A percentile compares a stretch with the other conserved stretches of the same genome.
phyloP scores from a whole-genome alignment of 2,797 vertebrate species.

The Coreius guichenoti region DNA sequence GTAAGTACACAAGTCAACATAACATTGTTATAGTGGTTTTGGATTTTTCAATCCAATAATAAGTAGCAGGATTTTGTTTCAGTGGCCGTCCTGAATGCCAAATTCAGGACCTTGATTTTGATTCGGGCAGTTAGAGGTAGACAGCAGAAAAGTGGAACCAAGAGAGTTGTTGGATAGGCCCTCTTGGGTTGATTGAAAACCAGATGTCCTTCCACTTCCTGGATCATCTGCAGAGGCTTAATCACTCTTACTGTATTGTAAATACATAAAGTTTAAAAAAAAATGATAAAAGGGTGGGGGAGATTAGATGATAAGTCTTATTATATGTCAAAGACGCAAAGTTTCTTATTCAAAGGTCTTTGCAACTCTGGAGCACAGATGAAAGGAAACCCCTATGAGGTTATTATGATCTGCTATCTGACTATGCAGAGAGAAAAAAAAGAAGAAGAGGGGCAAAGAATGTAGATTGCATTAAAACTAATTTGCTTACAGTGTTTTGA shows the following conservation, averaged over 20 bases:
- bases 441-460: background rate
- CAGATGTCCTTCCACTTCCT: background rate
- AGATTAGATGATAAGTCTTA: slow-evolving; percentile 21
- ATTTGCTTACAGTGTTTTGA: slow-evolving; percentile 59
- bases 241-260: background rate
- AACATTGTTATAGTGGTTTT: too few species aligned
- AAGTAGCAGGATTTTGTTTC: background rate
- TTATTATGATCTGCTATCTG: slow-evolving; percentile 51
- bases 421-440: slow-evolving; percentile 23
- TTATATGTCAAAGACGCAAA: slow-evolving; percentile 33
- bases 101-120: too few species aligned
- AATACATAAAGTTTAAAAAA: background rate
- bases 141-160: background rate
- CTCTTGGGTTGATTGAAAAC: background rate
- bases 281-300: background rate
- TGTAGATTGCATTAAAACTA: slow-evolving; percentile 58
- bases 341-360: slow-evolving; percentile 47
- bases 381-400: slow-evolving; percentile 49
- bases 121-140: background rate
- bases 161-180: too few species aligned
- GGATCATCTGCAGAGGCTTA: background rate
- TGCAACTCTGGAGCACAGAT: slow-evolving; percentile 34
- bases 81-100: background rate
- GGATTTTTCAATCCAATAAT: too few species aligned
- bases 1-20: too few species aligned